phyloP scores from a whole-genome alignment of 2,797 vertebrate genomes.

The Cercopithecus hamlyni region DNA sequence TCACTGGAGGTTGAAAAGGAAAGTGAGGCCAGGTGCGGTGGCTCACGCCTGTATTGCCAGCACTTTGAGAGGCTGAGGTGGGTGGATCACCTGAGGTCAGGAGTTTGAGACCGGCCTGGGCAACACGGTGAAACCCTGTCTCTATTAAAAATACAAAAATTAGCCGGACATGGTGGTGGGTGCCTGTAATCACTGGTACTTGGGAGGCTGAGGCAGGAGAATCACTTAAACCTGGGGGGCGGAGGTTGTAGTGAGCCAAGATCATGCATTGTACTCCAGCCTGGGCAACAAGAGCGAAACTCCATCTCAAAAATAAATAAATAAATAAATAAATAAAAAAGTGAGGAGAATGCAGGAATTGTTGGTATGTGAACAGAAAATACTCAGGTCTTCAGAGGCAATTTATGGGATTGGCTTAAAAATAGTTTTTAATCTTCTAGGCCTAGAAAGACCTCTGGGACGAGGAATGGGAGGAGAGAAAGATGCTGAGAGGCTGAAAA shows the following conservation, averaged over 20 bases:
- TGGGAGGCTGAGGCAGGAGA: neutral
- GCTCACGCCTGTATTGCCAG: no score
- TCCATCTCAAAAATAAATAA: neutral
- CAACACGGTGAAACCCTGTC: no score
- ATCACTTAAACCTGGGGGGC: neutral
- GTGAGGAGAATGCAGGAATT: neutral
- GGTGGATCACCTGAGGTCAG: no score
- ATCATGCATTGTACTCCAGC: neutral
- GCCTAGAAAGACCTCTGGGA: neutral
- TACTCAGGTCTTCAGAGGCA: neutral
- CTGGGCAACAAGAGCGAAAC: neutral
- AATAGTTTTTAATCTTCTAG: neutral
- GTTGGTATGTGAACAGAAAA: neutral
- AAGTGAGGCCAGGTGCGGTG: no score
- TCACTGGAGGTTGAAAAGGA: neutral
- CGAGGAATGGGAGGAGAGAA: neutral
- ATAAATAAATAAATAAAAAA: neutral
- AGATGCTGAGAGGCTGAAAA: neutral
- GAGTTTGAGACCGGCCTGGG: no score
- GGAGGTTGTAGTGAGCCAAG: neutral
- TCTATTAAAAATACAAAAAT: no score
- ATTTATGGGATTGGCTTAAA: neutral
- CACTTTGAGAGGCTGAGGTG: no score
- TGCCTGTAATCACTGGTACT: no score
- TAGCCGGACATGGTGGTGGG: no score